These are phyloP conservation scores for Pediacus dermestoides DNA, from an alignment of 2,888 invertebrate genomes.

Conservation along the genomic window DNA sequence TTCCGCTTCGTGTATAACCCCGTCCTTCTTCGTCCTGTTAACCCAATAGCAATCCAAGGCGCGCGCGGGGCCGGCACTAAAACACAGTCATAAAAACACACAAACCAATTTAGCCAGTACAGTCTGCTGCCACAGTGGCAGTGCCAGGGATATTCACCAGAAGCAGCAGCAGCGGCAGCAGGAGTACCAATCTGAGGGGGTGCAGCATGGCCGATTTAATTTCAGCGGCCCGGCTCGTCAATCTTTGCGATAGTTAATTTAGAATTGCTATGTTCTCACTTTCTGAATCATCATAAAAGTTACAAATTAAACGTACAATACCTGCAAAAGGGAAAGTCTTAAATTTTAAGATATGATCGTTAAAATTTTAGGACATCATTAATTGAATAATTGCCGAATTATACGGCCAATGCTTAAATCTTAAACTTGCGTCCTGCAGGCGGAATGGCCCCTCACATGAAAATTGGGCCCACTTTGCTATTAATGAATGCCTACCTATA, in stretches of 20 bases:
- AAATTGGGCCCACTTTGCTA: too few species aligned
- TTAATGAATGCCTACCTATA: too few species aligned
- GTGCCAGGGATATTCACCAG: slow-evolving; percentile 13
- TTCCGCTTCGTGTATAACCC: slow-evolving; percentile 38
- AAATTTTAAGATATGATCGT: slow-evolving; percentile 18
- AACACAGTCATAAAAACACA: slow-evolving; percentile 53
- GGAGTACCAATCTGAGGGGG: slow-evolving; percentile 4
- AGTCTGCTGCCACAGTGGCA: slow-evolving; percentile 44
- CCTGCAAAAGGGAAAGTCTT: slow-evolving; percentile 21
- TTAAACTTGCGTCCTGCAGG: background rate
- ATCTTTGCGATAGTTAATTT: slow-evolving; percentile 45
- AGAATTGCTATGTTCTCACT: slow-evolving; percentile 44
- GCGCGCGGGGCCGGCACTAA: slow-evolving; percentile 51
- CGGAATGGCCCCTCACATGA: too few species aligned
- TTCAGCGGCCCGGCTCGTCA: slow-evolving; percentile 45
- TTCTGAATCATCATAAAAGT: slow-evolving; percentile 41
- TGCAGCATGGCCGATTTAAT: slow-evolving; percentile 43
- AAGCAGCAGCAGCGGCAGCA: slow-evolving; percentile 3
- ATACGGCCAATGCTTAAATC: slow-evolving; percentile 2
- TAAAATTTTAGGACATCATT: slow-evolving; percentile 21
- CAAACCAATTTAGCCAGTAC: slow-evolving; percentile 52
- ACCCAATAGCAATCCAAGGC: slow-evolving; percentile 50
- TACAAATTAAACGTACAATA: slow-evolving; percentile 34
- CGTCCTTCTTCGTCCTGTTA: slow-evolving; percentile 47
- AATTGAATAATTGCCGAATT: slow-evolving; percentile 3